Evolutionary conservation across 1,140 invertebrate genomes (phyloP), one percentile per base, ranked within the genome.

Genomic region (Caenorhabditis tropicalis): DNA sequence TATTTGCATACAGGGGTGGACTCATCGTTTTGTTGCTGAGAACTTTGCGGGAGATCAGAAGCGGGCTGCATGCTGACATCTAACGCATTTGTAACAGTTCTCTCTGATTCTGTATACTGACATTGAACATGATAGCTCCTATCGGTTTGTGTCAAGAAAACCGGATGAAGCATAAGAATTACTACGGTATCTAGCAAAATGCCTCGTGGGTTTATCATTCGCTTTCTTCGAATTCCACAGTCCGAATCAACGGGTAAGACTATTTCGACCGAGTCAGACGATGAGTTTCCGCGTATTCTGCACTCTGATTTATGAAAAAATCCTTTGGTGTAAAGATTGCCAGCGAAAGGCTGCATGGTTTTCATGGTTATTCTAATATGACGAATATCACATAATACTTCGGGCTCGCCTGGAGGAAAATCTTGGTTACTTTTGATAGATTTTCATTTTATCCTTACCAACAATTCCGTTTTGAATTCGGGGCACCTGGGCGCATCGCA

Each of bases 81-180:
- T n/a, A 87, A 65, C 7, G 36, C 53, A 16, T 86, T 74, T 6
- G 85, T 84, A 1, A 87, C 85, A 10, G 48, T 58, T 46, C 60
- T 87, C n/a, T 87, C 86, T 1, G 79, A 70, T 39, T 86, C 81
- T 31, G 81, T 21, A 39, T 87, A 87, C 33, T 85, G 21, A 29
- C 86, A 87, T 65, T 87, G 53, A 9, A 87, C 65, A 39, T 83
- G 85, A 58, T 86, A 87, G 24, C 86, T 74, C 58, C 79, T 43
- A 58, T 87, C 86, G 15, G 58, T 70, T 58, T 87, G 53, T 9
- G 86, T 87, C 7, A 87, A 36, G 65, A 87, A 87, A 0, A 87
- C 33, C 9, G 48, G 83, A 39, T 86, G 85, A 33, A 81, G 60
- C 82, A 84, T 86, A 12, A 86, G 7, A 33, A 86, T 53, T 24